Base-by-base conservation (phyloP, 2,113 vertebrate genomes). In the Silurus glanis region DNA sequence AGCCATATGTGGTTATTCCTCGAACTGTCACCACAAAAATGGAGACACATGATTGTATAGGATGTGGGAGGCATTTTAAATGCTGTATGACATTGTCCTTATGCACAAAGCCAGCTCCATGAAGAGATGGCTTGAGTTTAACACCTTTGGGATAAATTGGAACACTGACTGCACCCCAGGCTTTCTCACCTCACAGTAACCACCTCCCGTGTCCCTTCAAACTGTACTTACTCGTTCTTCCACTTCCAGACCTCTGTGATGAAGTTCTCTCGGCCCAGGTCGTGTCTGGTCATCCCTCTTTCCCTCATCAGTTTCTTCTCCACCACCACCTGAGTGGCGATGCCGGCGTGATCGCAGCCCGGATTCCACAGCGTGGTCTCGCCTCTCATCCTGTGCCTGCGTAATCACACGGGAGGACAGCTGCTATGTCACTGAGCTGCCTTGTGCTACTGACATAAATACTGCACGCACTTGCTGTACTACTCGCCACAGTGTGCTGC, bases 311-410 rank as follows among this genome's bases (percentile, higher is more conserved):
- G 94, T 83, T 97, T 97, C 87, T 97, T 97, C 87, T 98, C 97
- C 89, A 98, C 97, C 87, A 98, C 97, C 88, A 98, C 97, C 92
- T 98, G 97, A 1, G 97, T 98, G 90, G 97, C 97, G 4, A 98
- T 98, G 85, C 97, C 97, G 0, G 97, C 97, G 0, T 98, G 97
- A 91, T 98, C 97, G 78, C 97, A 98, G 90, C 97, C 97, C 0
- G 97, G 97, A 90, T 98, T 98, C 97, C 97, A 98, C 83, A 98
- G 89, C 5, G 96, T 96, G 62, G 96, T 97, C 91, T 97, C 95
- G 0, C 97, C 97, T 0, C 93, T 94, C 97, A 98, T 98, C 21
- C 97, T 94, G 92, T 98, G 97, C 97, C 97, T 98, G 83, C 7
- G 21, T 17, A 19, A 58, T 5, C 64, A 87, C 5, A 76, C 14